Conservation (phyloP, 2,797 vertebrate species). For the Sebastes glaucus region DNA sequence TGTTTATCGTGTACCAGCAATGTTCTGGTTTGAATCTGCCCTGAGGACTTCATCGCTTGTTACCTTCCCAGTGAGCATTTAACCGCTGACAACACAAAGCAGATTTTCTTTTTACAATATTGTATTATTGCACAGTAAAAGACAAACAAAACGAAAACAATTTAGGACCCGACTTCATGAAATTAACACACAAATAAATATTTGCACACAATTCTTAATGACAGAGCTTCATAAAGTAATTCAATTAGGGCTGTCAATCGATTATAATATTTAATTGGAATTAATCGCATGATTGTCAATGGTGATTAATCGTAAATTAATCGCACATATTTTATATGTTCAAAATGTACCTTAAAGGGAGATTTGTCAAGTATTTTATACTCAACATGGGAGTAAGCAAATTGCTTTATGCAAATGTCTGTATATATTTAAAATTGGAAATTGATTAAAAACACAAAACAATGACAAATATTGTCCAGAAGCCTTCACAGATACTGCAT, state of each 20-base stretch:
- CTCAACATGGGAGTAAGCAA: background rate
- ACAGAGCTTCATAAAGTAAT: background rate
- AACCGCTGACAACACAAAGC: conserved; percentile 51
- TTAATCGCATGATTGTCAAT: no score
- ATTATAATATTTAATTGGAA: no score
- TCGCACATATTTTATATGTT: background rate
- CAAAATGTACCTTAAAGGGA: background rate
- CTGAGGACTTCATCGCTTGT: conserved; percentile 44
- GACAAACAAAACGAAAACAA: background rate
- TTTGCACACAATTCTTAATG: background rate
- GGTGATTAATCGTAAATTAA: no score
- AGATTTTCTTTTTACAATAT: background rate
- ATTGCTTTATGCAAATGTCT: background rate
- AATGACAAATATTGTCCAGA: background rate
- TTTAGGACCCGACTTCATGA: background rate
- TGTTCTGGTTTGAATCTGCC: conserved; percentile 55
- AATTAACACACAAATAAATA: background rate
- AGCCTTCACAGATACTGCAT: background rate
- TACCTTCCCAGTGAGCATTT: conserved; percentile 61
- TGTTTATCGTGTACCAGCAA: conserved; percentile 63
- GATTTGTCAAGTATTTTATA: no score
- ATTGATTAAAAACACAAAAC: background rate
- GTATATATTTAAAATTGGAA: background rate
- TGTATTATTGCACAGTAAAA: background rate
- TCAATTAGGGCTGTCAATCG: no score